phyloP scores from a whole-genome alignment of 2,888 invertebrate species.

The Metopia argyrocephala region DNA sequence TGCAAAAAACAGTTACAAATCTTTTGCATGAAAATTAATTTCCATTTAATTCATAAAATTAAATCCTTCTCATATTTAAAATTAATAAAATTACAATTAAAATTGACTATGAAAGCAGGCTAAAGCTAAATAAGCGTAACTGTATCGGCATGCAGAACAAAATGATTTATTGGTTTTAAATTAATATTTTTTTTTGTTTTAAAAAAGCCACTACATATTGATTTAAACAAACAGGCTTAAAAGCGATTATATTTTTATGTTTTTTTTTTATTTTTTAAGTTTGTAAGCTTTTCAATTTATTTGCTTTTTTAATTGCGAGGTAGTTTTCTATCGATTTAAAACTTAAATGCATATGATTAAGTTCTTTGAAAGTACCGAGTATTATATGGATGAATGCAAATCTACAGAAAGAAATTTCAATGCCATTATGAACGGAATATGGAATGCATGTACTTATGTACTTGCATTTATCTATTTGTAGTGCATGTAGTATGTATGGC shows the following conservation, averaged over 20 bases:
- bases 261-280: background rate
- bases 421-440: background rate
- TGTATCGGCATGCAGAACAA: background rate
- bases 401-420: background rate
- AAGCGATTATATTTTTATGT: background rate
- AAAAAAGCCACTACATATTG: background rate
- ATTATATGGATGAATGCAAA: background rate
- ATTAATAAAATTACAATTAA: too few species aligned
- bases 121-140: background rate
- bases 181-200: background rate
- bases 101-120: too few species aligned
- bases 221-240: background rate
- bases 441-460: background rate
- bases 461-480: too few species aligned
- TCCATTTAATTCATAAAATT: background rate
- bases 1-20: background rate
- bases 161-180: background rate
- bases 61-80: background rate
- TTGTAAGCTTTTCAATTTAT: background rate
- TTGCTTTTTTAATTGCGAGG: background rate
- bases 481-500: too few species aligned
- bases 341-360: background rate
- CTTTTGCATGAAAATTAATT: background rate
- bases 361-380: background rate
- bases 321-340: background rate